Base-by-base conservation (phyloP, 2,113 vertebrate species). In the Platysteira castanea region DNA sequence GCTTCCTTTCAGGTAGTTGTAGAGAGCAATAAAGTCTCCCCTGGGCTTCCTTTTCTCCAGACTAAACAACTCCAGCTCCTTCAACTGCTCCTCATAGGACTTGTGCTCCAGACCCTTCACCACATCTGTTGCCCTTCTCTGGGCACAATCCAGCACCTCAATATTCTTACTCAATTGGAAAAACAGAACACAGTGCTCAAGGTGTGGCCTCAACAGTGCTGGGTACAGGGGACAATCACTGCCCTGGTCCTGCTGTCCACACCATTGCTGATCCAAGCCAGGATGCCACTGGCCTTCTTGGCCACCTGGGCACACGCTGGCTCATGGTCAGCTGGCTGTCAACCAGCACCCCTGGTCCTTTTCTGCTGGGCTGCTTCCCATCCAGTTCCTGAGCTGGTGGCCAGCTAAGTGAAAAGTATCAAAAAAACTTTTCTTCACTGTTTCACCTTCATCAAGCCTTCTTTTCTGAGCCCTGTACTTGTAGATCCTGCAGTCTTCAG, bases 141-240 rank as follows among this genome's bases (percentile, higher is more conserved):
- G 63, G 30, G 15, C 18, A 33, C 18, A 10, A 17, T 61, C 54
- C 47, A 49, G 9, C 41, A 33, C 8, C 21, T 54, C 63, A 31
- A 0, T 69, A 9, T 54, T 68, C 31, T 69, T 49, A 17, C 1
- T 46, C 16, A 42, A 49, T 15, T 61, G n/a, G 31, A 12, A 69
- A 47, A 76, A 63, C 15, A 63, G 54, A 22, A 3, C 31, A 9
- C 6, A 18, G 26, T 0, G 13, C 12, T 90, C 0, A 0, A 53
- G 47, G 6, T 6, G 9, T 2, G 1, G 19, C 60, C 44, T 74
- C 46, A 26, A 7, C 53, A 76, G 41, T 31, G n/a, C 47, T 0
- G 0, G 35, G 54, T 28, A 23, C 30, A 41, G 70, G 13, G 22
- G 8, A 10, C 30, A 27, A 20, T 61, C 47, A 0, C 11, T 69